Conservation (phyloP, 2,797 vertebrate genomes). For the Chelmon rostratus region DNA sequence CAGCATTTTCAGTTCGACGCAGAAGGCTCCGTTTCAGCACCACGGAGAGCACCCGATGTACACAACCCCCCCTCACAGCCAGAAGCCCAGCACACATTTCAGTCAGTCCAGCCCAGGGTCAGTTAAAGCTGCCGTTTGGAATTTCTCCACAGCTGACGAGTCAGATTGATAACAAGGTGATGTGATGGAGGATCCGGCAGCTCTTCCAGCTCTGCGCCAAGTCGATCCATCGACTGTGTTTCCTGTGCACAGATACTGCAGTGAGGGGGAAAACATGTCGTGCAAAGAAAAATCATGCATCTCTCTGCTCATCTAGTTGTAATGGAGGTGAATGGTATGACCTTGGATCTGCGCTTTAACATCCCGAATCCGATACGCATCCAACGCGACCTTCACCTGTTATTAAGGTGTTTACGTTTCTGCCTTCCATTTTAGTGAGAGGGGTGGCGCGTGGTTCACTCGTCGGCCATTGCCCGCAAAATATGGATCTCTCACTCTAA, state of each 20-base stretch:
- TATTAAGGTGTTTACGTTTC: slow-evolving; percentile 73
- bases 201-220: slow-evolving; percentile 52
- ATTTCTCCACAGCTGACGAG: neutral
- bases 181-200: slow-evolving; percentile 52
- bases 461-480: slow-evolving; percentile 64
- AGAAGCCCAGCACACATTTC: neutral
- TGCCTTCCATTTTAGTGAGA: slow-evolving; percentile 74
- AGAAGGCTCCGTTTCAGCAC: slow-evolving; percentile 78
- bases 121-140: neutral
- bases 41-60: slow-evolving; percentile 76
- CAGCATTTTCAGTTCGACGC: slow-evolving; percentile 53
- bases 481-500: slow-evolving; percentile 41
- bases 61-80: slow-evolving; percentile 6
- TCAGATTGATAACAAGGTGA: slow-evolving; percentile 18
- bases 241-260: slow-evolving; percentile 23
- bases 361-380: neutral
- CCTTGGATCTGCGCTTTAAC: slow-evolving; percentile 6
- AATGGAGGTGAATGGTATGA: neutral
- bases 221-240: slow-evolving; percentile 22
- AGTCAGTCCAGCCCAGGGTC: accelerated
- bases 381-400: slow-evolving; percentile 71
- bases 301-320: neutral
- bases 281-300: neutral
- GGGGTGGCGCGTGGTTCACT: slow-evolving; percentile 51
- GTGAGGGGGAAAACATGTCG: slow-evolving; percentile 12